These are phyloP conservation scores for Onthophagus taurus DNA, from an alignment of 1,140 invertebrate species.

Conservation along the genomic window DNA sequence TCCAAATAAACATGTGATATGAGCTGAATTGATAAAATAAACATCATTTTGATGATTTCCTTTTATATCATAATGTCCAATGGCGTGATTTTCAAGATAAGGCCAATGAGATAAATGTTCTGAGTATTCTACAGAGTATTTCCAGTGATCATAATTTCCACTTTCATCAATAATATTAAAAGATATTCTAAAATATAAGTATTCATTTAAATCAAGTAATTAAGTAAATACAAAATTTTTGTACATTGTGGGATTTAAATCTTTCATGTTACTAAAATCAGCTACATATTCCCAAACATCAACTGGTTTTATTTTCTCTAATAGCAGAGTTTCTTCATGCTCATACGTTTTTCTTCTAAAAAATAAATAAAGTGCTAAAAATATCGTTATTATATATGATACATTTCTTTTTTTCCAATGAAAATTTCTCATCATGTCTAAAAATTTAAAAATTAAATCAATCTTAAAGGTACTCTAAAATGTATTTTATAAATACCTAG, in stretches of 20 bases:
- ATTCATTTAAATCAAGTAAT: conserved; percentile 1
- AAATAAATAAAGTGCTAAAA: conserved; percentile 1
- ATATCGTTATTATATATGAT: neutral
- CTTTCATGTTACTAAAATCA: conserved; percentile 62
- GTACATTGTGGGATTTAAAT: conserved; percentile 63
- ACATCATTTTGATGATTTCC: conserved; percentile 35
- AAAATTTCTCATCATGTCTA: conserved; percentile 11
- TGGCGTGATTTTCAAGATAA: conserved; percentile 45
- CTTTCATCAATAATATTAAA: conserved; percentile 53
- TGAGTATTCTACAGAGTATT: conserved; percentile 55
- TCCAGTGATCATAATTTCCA: conserved; percentile 58
- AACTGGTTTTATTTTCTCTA: conserved; percentile 43
- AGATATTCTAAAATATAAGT: conserved; percentile 42
- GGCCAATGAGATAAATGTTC: conserved; percentile 56
- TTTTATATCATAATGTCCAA: conserved; percentile 49
- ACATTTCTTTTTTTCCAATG: conserved; percentile 4
- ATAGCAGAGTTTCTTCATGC: conserved; percentile 1
- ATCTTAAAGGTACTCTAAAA: no score
- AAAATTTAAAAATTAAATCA: no score
- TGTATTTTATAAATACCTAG: no score
- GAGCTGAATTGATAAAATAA: conserved; percentile 50
- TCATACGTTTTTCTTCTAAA: conserved; percentile 1
- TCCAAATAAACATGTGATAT: conserved; percentile 52
- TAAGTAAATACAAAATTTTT: neutral
- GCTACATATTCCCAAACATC: conserved; percentile 63